Conservation (phyloP, 2,113 vertebrate species). For the human (Homo sapiens) region DNA sequence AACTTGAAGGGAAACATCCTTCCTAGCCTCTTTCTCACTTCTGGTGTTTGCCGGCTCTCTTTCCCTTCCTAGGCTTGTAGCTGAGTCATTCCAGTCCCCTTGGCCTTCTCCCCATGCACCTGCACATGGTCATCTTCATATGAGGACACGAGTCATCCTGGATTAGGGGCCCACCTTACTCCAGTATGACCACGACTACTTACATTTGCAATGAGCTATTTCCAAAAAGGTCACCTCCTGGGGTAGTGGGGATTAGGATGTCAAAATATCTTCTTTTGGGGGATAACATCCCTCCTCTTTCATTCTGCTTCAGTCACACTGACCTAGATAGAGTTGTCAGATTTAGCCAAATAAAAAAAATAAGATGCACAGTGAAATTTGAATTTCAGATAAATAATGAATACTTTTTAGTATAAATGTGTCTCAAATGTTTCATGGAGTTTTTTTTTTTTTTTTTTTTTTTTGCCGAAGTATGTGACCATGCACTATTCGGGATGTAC, state of each 20-base stretch:
- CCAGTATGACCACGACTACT: neutral
- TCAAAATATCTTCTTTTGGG: neutral
- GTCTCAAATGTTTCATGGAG: neutral
- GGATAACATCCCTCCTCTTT: neutral
- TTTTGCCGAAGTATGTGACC: neutral
- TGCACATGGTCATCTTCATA: neutral
- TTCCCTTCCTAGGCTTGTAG: neutral
- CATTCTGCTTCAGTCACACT: neutral
- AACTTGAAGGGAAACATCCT: neutral
- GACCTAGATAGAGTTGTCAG: neutral
- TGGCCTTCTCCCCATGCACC: neutral
- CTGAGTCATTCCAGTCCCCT: neutral
- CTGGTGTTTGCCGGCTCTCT: neutral
- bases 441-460: neutral
- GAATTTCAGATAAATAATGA: neutral
- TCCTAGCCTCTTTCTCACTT: neutral
- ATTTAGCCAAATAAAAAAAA: slow-evolving; percentile 47
- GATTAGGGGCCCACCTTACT: neutral
- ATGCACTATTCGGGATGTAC: neutral
- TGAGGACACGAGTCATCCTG: neutral
- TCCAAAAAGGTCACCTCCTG: neutral
- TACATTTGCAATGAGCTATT: neutral
- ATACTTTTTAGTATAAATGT: slow-evolving; percentile 19
- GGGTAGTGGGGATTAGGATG: neutral
- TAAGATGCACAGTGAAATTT: neutral